A percentile compares a stretch with the other conserved stretches of the same genome.
phyloP scores from a whole-genome alignment of 2,888 invertebrate species.

The Microctonus brassicae region DNA sequence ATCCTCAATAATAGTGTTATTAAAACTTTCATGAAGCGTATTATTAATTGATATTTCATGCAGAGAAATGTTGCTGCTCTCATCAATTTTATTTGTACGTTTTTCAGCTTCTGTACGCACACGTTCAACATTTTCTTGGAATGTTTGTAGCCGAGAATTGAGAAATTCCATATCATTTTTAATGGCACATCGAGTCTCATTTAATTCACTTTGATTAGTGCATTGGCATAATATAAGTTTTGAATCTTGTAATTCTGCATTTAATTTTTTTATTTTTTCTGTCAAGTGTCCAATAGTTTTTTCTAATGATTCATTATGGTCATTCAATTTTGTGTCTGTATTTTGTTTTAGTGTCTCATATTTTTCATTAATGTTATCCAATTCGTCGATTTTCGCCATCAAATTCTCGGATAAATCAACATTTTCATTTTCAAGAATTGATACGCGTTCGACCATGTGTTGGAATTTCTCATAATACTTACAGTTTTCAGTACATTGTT shows the following conservation, averaged over 20 bases:
- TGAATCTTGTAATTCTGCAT: slow-evolving; percentile 56
- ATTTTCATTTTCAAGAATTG: slow-evolving; percentile 52
- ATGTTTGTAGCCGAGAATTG: slow-evolving; percentile 51
- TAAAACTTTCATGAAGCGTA: slow-evolving; percentile 49
- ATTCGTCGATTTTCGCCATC: slow-evolving; percentile 59
- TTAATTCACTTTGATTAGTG: slow-evolving; percentile 52
- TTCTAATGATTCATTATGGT: slow-evolving; percentile 28
- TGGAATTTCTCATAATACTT: slow-evolving; percentile 50
- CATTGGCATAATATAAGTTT: slow-evolving; percentile 58
- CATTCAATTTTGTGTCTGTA: slow-evolving; percentile 41
- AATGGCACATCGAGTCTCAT: slow-evolving; percentile 51
- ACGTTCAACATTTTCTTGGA: slow-evolving; percentile 56
- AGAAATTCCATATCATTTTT: slow-evolving; percentile 55
- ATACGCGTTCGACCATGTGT: slow-evolving; percentile 40
- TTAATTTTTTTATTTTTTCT: slow-evolving; percentile 49
- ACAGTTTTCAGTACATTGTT: slow-evolving; percentile 56
- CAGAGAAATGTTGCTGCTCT: slow-evolving; percentile 51
- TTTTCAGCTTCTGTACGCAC: slow-evolving; percentile 53
- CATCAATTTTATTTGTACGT: slow-evolving; percentile 54
- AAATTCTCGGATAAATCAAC: slow-evolving; percentile 55
- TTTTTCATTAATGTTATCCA: slow-evolving; percentile 52
- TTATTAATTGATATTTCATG: slow-evolving; percentile 50
- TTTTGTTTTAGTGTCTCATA: slow-evolving; percentile 48
- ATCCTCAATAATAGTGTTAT: slow-evolving; percentile 57
- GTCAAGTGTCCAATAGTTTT: slow-evolving; percentile 52